These are phyloP conservation scores for Sycophila sp. DNA, from an alignment of 1,140 invertebrate species.

Conservation along the genomic window DNA sequence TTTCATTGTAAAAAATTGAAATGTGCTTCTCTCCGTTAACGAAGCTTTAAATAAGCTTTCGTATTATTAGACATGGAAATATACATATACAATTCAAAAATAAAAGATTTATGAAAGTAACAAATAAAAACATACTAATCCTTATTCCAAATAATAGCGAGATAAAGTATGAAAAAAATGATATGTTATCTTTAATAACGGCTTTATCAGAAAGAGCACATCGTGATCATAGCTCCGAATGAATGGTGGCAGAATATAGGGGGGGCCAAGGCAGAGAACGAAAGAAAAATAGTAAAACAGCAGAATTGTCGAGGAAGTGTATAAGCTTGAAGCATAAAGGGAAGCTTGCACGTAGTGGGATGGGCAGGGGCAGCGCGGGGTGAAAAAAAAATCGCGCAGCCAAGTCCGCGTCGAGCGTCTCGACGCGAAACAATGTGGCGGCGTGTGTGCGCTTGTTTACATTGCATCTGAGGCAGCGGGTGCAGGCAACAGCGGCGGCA, in stretches of 20 bases:
- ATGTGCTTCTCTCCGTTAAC: too few relatives aligned
- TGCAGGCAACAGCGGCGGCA: not conserved
- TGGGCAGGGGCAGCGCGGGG: not conserved
- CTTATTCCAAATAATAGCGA: too few relatives aligned
- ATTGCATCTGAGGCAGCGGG: constrained; percentile 32
- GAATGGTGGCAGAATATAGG: too few relatives aligned
- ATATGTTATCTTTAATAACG: not conserved
- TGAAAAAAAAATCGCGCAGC: not conserved
- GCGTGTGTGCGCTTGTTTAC: not conserved
- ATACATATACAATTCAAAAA: too few relatives aligned
- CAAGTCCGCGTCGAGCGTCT: not conserved
- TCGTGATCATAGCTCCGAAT: not conserved
- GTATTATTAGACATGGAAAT: too few relatives aligned
- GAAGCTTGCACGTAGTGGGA: not conserved
- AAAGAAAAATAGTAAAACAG: not conserved
- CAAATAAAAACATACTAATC: too few relatives aligned
- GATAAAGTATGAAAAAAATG: too few relatives aligned
- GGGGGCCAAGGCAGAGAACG: not conserved
- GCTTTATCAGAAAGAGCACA: not conserved
- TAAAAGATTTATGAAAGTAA: too few relatives aligned
- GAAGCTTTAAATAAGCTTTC: too few relatives aligned
- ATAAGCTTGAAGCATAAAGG: constrained; percentile 26
- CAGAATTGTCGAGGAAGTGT: not conserved
- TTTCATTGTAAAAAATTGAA: too few relatives aligned
- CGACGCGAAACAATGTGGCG: constrained; percentile 1